These are phyloP conservation scores for Globicephala melas DNA, from an alignment of 2,113 vertebrate genomes.

Conservation along the genomic window DNA sequence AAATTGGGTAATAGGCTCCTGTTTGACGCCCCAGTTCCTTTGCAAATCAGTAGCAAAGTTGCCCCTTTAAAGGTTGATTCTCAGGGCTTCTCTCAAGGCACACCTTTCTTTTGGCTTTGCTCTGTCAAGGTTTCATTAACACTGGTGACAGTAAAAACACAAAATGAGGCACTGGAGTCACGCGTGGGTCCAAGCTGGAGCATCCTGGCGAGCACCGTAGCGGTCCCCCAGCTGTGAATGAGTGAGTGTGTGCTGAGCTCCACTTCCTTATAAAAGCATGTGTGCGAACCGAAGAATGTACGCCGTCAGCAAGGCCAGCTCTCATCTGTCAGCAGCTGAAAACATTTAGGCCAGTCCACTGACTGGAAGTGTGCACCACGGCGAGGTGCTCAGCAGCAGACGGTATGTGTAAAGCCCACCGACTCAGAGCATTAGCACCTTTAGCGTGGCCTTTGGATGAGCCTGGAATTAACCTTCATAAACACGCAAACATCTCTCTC, in stretches of 20 bases:
- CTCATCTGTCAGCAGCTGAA: slow-evolving; percentile 80
- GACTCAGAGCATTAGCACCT: slow-evolving; percentile 48
- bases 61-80: background rate
- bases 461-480: slow-evolving; percentile 60
- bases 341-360: slow-evolving; percentile 71
- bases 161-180: slow-evolving; percentile 53
- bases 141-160: slow-evolving; percentile 39
- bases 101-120: slow-evolving; percentile 56
- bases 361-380: slow-evolving; percentile 58
- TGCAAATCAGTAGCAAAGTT: background rate
- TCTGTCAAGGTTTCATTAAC: slow-evolving; percentile 43
- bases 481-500: slow-evolving; percentile 40
- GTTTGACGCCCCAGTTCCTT: background rate
- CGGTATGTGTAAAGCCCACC: slow-evolving; percentile 65
- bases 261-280: slow-evolving; percentile 82
- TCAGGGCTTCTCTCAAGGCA: background rate
- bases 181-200: slow-evolving; percentile 48
- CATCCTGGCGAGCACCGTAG: slow-evolving; percentile 55
- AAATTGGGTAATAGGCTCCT: background rate
- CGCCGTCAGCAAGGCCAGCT: slow-evolving; percentile 73
- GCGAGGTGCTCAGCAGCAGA: slow-evolving; percentile 72
- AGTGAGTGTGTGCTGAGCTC: slow-evolving; percentile 63
- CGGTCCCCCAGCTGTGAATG: slow-evolving; percentile 55
- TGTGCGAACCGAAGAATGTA: slow-evolving; percentile 75
- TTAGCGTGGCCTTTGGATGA: slow-evolving; percentile 50